These are phyloP conservation scores for Oscheius onirici DNA, from an alignment of 2,888 invertebrate genomes.

Conservation along the genomic window DNA sequence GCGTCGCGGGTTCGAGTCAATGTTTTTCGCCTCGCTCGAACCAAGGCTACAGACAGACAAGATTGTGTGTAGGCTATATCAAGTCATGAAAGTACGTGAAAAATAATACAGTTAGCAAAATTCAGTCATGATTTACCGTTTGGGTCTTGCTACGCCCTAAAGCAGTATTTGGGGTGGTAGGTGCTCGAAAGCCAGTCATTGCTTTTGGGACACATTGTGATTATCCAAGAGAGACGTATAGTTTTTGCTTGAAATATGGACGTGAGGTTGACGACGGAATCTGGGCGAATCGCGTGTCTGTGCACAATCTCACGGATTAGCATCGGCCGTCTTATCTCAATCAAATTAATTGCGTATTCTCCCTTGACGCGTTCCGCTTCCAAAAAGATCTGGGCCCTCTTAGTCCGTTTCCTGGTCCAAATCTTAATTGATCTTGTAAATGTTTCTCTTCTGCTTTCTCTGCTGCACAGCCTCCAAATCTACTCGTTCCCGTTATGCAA, in stretches of 20 bases:
- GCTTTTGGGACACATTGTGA: neutral
- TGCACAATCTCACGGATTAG: slow-evolving; percentile 12
- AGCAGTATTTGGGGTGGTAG: neutral
- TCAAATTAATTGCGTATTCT: slow-evolving; percentile 19
- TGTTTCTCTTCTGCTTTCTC: too few relatives aligned
- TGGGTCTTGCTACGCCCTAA: neutral
- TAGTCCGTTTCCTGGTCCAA: neutral
- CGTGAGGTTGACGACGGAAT: neutral
- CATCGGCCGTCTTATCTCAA: neutral
- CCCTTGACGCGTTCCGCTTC: neutral
- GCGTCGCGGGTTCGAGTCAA: too few relatives aligned
- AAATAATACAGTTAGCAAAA: too few relatives aligned
- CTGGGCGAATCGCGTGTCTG: slow-evolving; percentile 8
- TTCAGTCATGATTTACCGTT: too few relatives aligned
- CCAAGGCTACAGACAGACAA: too few relatives aligned
- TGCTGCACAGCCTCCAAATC: too few relatives aligned
- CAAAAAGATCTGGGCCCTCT: neutral
- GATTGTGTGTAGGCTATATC: too few relatives aligned
- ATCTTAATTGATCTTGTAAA: too few relatives aligned
- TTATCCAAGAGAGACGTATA: neutral
- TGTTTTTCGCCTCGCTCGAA: too few relatives aligned
- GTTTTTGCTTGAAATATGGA: neutral
- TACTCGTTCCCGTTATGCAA: too few relatives aligned
- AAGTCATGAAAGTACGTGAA: too few relatives aligned
- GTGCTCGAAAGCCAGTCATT: neutral